These are phyloP conservation scores for Apodemus sylvaticus DNA, from an alignment of 2,113 vertebrate species.

Conservation along the genomic window DNA sequence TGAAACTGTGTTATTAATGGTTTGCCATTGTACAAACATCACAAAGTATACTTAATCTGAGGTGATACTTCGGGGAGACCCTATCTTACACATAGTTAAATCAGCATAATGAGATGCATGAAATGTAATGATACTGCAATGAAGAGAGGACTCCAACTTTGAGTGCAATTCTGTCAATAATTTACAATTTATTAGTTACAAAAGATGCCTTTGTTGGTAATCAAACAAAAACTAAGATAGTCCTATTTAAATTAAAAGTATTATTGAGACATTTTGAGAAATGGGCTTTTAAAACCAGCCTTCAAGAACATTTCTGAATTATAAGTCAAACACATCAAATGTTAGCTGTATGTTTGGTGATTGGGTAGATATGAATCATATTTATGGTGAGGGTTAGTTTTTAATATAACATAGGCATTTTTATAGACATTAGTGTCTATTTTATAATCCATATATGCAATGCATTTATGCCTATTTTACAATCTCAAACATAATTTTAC, in stretches of 20 bases:
- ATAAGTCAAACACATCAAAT: background rate
- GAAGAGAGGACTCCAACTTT: background rate
- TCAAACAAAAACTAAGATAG: fast-evolving
- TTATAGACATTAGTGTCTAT: background rate
- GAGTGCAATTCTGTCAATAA: background rate
- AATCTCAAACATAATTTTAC: slow-evolving; percentile 37
- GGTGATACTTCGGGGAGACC: background rate
- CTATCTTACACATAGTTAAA: background rate
- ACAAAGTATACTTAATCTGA: background rate
- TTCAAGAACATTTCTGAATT: background rate
- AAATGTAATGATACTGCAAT: background rate
- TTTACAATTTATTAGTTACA: background rate
- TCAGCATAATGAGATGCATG: background rate
- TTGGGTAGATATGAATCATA: background rate
- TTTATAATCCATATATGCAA: background rate
- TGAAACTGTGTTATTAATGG: background rate
- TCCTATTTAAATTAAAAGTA: background rate
- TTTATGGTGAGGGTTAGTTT: slow-evolving; percentile 41
- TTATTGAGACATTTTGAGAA: background rate
- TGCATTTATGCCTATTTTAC: slow-evolving; percentile 50
- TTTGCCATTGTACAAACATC: background rate
- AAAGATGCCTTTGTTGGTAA: background rate
- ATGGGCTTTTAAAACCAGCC: background rate
- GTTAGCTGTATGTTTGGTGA: background rate
- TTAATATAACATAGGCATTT: background rate